Evolutionary conservation across 35 echinoderm and acorn worm species (phyloP).

Genomic region (Nesometra sesokonis): DNA sequence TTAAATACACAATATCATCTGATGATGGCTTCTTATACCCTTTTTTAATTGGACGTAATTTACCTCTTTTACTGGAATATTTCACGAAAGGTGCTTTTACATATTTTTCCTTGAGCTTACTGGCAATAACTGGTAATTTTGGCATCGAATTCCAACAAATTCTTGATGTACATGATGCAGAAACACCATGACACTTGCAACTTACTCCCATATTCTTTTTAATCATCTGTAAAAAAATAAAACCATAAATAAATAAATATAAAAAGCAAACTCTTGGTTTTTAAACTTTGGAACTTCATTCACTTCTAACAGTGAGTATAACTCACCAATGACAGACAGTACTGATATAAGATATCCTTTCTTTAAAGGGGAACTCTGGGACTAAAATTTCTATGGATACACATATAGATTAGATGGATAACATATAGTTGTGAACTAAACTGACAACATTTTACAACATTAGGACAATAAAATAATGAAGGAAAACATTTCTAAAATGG

Average conservation of each 20-base stretch:
- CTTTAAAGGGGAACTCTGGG: too few species aligned
- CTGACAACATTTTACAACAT: too few species aligned
- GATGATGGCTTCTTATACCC: slow-evolving; percentile 37
- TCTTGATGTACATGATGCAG: slow-evolving; percentile 80
- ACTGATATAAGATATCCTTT: too few species aligned
- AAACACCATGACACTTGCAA: slow-evolving; percentile 95
- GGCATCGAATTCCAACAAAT: slow-evolving; percentile 98
- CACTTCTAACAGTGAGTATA: too few species aligned
- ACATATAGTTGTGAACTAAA: too few species aligned
- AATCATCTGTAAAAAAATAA: slow-evolving; percentile 45
- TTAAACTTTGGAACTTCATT: too few species aligned
- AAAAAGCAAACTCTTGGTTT: background rate
- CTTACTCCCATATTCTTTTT: slow-evolving; percentile 72
- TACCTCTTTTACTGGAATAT: slow-evolving; percentile 46
- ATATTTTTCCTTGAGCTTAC: slow-evolving; percentile 35
- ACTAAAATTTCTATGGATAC: too few species aligned
- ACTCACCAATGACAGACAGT: too few species aligned
- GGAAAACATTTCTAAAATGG: too few species aligned
- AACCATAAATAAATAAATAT: background rate
- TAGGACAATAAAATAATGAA: too few species aligned
- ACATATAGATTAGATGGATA: too few species aligned
- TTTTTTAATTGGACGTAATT: slow-evolving; percentile 58
- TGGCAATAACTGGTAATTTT: slow-evolving; percentile 46
- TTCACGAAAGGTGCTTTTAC: slow-evolving; percentile 34
- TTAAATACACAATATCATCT: slow-evolving; percentile 70